Conservation (phyloP, 1,140 invertebrate species). For the Drosophila azteca region DNA sequence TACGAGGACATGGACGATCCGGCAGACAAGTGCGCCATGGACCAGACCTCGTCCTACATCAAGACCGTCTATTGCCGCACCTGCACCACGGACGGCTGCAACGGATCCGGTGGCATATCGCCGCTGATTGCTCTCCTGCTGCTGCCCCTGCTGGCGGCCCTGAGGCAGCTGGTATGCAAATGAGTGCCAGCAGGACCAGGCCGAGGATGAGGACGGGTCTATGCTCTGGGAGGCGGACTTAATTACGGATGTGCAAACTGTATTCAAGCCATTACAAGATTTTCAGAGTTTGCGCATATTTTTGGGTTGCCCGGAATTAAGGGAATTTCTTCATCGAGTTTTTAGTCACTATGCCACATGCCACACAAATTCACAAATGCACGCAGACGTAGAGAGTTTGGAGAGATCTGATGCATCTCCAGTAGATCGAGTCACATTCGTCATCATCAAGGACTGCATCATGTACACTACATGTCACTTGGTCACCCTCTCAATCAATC, state of each 20-base stretch:
- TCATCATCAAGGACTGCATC: slow-evolving; percentile 18
- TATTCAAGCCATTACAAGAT: slow-evolving; percentile 22
- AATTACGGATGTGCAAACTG: slow-evolving; percentile 51
- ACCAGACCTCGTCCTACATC: slow-evolving; percentile 81
- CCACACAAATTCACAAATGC: slow-evolving; percentile 34
- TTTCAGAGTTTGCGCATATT: slow-evolving; percentile 3
- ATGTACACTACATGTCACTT: slow-evolving; percentile 42
- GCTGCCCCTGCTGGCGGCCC: slow-evolving; percentile 55
- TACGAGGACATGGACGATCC: slow-evolving; percentile 81
- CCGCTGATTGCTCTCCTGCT: slow-evolving; percentile 39
- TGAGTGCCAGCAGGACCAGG: slow-evolving; percentile 42
- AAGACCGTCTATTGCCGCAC: slow-evolving; percentile 82
- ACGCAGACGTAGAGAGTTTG: neutral
- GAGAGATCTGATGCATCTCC: neutral
- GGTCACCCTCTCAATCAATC: slow-evolving; percentile 20
- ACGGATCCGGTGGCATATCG: slow-evolving; percentile 53
- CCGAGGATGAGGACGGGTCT: neutral
- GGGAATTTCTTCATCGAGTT: slow-evolving; percentile 45
- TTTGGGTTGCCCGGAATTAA: slow-evolving; percentile 15
- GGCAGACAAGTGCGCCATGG: slow-evolving; percentile 76
- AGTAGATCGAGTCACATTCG: slow-evolving; percentile 1
- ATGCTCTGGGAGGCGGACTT: slow-evolving; percentile 38
- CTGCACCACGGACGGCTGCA: slow-evolving; percentile 82
- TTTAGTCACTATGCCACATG: slow-evolving; percentile 45
- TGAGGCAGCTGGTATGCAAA: slow-evolving; percentile 67